phyloP scores from a whole-genome alignment of 2,113 vertebrate species.

The Elanoides forficatus region DNA sequence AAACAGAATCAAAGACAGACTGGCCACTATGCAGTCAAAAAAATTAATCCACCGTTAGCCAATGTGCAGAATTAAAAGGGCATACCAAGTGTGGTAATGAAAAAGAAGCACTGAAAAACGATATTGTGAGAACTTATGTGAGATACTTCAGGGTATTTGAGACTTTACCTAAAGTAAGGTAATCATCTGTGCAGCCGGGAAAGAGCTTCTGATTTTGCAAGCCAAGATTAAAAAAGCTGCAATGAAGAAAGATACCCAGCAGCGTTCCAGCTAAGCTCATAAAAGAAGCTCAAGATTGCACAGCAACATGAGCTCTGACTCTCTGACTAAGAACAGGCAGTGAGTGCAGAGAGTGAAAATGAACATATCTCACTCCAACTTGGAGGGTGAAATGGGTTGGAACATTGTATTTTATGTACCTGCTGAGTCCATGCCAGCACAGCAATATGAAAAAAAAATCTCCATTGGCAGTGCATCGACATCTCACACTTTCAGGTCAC shows the following conservation, averaged over 20 bases:
- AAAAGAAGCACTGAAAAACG: not conserved
- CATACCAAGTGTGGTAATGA: not conserved
- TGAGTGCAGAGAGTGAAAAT: conserved; percentile 8
- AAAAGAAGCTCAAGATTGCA: conserved; percentile 6
- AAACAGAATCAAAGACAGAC: not conserved
- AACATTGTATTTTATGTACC: conserved; percentile 1
- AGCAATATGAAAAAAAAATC: not conserved
- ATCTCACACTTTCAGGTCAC: not conserved
- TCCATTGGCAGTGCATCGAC: not conserved
- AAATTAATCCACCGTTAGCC: not conserved
- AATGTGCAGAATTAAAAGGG: not conserved
- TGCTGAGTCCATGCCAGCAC: not conserved
- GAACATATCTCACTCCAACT: not conserved
- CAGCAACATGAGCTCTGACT: not conserved
- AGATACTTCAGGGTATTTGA: not conserved
- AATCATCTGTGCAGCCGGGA: not conserved
- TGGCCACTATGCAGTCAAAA: not conserved
- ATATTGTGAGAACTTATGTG: not conserved
- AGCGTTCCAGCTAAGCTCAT: not conserved
- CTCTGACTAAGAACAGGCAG: not conserved
- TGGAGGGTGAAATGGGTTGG: conserved; percentile 17
- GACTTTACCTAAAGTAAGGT: not conserved
- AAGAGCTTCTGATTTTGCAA: conserved; percentile 6
- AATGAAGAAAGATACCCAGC: not conserved
- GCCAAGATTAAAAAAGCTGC: conserved; percentile 3